phyloP scores from a whole-genome alignment of 2,113 vertebrate genomes.

The Varanus salvator region DNA sequence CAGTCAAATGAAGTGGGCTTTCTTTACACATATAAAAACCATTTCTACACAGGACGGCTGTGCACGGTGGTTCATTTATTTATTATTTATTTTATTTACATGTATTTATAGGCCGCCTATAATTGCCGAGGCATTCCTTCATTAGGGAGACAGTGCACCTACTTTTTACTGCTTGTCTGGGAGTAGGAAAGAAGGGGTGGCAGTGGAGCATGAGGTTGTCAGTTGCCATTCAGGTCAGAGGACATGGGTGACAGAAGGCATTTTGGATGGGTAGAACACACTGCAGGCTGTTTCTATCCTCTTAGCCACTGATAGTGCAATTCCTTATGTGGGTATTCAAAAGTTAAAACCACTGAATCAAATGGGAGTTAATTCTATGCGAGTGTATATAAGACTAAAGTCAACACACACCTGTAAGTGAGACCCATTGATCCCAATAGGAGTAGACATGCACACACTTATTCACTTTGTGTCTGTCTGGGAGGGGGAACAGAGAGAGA shows the following conservation, averaged over 20 bases:
- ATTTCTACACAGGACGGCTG: too few relatives aligned
- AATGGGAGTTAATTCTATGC: not conserved
- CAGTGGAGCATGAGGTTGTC: not conserved
- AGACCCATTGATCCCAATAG: not conserved
- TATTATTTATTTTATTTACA: too few relatives aligned
- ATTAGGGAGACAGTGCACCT: not conserved
- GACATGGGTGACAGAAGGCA: not conserved
- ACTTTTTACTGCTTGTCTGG: not conserved
- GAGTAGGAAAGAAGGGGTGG: not conserved
- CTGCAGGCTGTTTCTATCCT: not conserved
- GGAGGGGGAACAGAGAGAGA: too few relatives aligned
- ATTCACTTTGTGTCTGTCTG: not conserved
- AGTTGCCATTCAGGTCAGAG: not conserved
- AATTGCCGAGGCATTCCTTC: too few relatives aligned
- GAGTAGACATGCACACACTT: not conserved
- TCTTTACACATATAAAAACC: not conserved
- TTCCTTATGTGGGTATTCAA: not conserved
- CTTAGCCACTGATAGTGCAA: not conserved
- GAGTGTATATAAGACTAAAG: too few relatives aligned
- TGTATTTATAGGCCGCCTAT: too few relatives aligned
- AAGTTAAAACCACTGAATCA: not conserved
- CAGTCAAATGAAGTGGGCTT: not conserved
- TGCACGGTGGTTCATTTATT: too few relatives aligned
- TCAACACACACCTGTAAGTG: not conserved
- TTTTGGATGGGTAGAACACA: not conserved